Percentiles rank a stretch among this genome's conserved stretches.
Evolutionary conservation across 2,113 vertebrate genomes (phyloP).

Genomic region (Axis porcinus): DNA sequence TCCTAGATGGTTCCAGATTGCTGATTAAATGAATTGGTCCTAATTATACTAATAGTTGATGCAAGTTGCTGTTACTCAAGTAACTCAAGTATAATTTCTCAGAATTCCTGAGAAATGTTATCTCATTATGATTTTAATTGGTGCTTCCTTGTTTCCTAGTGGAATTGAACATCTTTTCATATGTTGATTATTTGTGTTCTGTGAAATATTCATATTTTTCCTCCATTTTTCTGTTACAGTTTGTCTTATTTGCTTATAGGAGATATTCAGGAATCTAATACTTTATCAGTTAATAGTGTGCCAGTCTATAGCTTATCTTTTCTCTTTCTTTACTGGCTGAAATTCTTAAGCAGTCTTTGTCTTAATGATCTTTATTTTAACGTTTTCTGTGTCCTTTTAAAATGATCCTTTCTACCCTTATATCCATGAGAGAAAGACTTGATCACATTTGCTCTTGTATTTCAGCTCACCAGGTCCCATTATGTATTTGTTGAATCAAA

Average conservation of each 20-base stretch:
- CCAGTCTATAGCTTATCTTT: not conserved
- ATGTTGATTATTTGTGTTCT: not conserved
- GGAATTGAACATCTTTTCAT: not conserved
- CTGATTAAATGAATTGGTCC: not conserved
- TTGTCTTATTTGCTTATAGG: not conserved
- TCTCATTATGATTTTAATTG: not conserved
- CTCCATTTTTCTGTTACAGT: not conserved
- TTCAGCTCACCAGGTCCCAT: not conserved
- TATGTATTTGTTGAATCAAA: not conserved
- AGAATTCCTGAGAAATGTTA: not conserved
- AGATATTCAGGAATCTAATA: not conserved
- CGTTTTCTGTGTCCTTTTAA: not conserved
- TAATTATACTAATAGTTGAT: not conserved
- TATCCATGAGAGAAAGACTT: not conserved
- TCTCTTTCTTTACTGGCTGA: not conserved
- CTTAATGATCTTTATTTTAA: not conserved
- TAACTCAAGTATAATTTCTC: too few species aligned
- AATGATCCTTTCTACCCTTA: not conserved
- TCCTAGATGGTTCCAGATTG: not conserved
- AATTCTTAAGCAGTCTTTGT: not conserved
- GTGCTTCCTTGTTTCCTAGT: not conserved
- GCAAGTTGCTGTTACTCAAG: not conserved
- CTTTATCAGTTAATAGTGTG: not conserved
- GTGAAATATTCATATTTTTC: not conserved
- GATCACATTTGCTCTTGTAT: not conserved